phyloP scores from a whole-genome alignment of 1,140 invertebrate species.

The Carposina sasakii region DNA sequence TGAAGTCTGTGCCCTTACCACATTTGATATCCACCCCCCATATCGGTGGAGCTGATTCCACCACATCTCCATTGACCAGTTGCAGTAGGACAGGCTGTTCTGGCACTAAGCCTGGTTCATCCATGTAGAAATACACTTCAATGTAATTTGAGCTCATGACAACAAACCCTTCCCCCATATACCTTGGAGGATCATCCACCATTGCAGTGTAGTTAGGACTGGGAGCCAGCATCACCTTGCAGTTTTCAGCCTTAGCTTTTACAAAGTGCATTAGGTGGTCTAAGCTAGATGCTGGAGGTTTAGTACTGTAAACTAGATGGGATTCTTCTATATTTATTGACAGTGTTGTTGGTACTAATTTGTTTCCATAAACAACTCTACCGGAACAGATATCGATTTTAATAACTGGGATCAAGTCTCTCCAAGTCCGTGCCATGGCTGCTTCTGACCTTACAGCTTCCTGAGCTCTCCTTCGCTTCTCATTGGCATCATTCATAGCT shows the following conservation, averaged over 20 bases:
- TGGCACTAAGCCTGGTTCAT: constrained; percentile 92
- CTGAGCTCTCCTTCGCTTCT: constrained; percentile 72
- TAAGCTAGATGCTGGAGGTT: constrained; percentile 91
- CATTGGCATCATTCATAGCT: constrained; percentile 76
- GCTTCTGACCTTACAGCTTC: constrained; percentile 81
- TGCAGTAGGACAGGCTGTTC: constrained; percentile 92
- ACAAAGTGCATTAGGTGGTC: constrained; percentile 98
- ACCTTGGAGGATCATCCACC: constrained; percentile 95
- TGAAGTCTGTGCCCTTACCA: constrained; percentile 97
- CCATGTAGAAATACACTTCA: constrained; percentile 97
- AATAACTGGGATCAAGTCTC: constrained; percentile 97
- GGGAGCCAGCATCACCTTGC: constrained; percentile 93
- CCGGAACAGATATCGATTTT: constrained; percentile 94
- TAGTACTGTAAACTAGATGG: constrained; percentile 95
- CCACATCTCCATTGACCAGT: constrained; percentile 93
- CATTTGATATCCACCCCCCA: constrained; percentile 97
- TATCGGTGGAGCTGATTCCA: constrained; percentile 92
- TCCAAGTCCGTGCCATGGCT: constrained; percentile 89
- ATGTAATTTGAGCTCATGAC: constrained; percentile 96
- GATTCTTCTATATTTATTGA: constrained; percentile 95
- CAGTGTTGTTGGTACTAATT: constrained; percentile 92
- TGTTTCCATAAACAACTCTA: constrained; percentile 96
- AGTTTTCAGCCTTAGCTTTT: constrained; percentile 95
- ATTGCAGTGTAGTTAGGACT: constrained; percentile 95
- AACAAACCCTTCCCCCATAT: constrained; percentile 99